Base-by-base conservation (phyloP, 2,797 vertebrate genomes). In the Anguilla megastoma region DNA sequence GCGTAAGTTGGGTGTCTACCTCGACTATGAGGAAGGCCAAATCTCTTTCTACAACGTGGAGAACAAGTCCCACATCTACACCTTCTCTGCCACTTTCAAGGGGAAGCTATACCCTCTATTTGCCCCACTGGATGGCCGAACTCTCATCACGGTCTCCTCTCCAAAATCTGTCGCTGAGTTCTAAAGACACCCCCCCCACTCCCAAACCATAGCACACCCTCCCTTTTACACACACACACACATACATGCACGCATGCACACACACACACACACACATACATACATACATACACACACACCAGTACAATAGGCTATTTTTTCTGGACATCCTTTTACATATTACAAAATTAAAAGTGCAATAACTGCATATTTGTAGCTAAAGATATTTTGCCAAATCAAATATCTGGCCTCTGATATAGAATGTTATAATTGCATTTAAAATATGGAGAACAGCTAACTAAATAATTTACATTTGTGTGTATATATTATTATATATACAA, bases 31-130 rank as follows among this genome's bases (percentile, higher is more conserved):
- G 58, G 96, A 96, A 79, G 96, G 96, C 0, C 95, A 96, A 93
- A 94, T 97, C 91, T 96, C 96, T 24, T 97, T 97, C 93, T 97
- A 96, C 93, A 95, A 97, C 1, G 93, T 92, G 8, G 93, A 95
- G 45, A 94, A 91, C 80, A 95, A 93, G 91, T 93, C 92, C 0
- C 96, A 97, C 94, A 96, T 97, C 91, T 96, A 91, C 92, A 96
- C 95, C 56, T 97, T 97, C 90, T 95, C 92, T 0, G 94, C 90
- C 0, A 88, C 52, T 90, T 96, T 97, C 90, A 89, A 12, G 0
- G 94, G 88, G 66, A 96, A 96, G 91, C 91, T 97, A 84, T 96
- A 96, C 91, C 96, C 96, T 0, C 82, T 97, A 79, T 95, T 97
- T 10, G 93, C 94, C 1, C 95, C 95, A 0, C 69, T 97, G 90